These are phyloP conservation scores for Capromys pilorides DNA, from an alignment of 2,797 vertebrate genomes.

Conservation along the genomic window DNA sequence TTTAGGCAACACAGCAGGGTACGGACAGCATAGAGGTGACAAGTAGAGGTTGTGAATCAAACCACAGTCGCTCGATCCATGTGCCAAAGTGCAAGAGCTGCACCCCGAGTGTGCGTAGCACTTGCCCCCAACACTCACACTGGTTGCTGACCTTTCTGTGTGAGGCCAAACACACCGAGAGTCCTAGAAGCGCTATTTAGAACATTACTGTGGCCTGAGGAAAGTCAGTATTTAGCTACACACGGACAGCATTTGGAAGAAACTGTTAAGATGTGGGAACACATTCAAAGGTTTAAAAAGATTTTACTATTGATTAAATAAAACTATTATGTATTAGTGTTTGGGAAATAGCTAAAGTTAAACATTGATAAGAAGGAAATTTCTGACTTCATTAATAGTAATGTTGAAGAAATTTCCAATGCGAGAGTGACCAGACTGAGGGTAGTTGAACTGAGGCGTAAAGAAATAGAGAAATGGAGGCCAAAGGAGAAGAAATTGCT, in stretches of 20 bases:
- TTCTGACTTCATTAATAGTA: background rate
- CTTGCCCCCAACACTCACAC: background rate
- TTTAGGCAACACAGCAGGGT: background rate
- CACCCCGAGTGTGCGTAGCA: background rate
- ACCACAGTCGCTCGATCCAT: background rate
- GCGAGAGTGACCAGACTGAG: background rate
- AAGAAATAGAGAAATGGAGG: background rate
- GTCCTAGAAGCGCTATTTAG: background rate
- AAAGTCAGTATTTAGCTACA: background rate
- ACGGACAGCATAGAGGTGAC: background rate
- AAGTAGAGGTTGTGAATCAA: background rate
- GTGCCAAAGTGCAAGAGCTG: background rate
- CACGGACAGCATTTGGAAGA: background rate
- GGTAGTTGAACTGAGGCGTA: background rate
- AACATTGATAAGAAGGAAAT: background rate
- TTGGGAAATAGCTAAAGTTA: background rate
- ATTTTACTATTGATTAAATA: background rate
- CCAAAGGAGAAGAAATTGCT: background rate
- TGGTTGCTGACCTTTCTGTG: background rate
- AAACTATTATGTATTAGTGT: background rate
- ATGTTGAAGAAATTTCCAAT: background rate
- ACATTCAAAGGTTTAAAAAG: background rate
- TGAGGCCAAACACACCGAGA: background rate
- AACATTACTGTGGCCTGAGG: background rate
- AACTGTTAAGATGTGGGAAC: background rate